Base-by-base conservation (phyloP, 2,888 invertebrate species). In the Clostera curtula region DNA sequence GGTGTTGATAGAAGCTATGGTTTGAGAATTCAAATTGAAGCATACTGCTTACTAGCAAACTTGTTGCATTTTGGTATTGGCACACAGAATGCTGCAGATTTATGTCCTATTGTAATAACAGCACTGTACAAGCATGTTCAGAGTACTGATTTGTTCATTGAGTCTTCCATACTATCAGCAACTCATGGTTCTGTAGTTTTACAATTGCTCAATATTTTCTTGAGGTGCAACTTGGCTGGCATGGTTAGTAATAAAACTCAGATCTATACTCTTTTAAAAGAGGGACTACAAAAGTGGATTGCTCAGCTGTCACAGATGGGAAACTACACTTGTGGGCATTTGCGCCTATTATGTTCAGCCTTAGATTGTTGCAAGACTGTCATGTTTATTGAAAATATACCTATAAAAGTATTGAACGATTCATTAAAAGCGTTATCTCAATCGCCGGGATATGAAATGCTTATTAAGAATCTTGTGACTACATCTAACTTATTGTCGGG, bases 11-110 rank as follows among this genome's bases (percentile, higher is more conserved):
- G 85, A 27, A 74, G 76, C 6, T 83, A 82, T 53, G 85, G 86
- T 2, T 53, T 88, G 23, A 75, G 73, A 37, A 61, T 90, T 33
- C 91, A 91, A 67, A 88, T 87, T 12, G 91, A 91, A 74, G 76
- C 86, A 19, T 84, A 88, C 34, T 83, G 86, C 54, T 69, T 88
- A 17, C 83, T 88, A 63, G 76, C 85, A 14, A 80, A 87, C 31
- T 65, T 89, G 12, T 40, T 89, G 4, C 68, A 80, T 42, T 88
- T 87, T 54, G 80, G 76, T 13, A 52, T 88, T 18, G 80, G 79
- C 1, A 44, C 72, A 18, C 77, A 86, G 20, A 59, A 80, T 38
- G 72, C 85, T 19, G 52, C 65, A 54, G 58, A 73, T 12, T 39
- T 88, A n/a, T 84, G 80, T 40, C 87, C 89, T 6, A 60, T 87